Conservation (phyloP, 2,113 vertebrate genomes). For the Seriola rivoliana region DNA sequence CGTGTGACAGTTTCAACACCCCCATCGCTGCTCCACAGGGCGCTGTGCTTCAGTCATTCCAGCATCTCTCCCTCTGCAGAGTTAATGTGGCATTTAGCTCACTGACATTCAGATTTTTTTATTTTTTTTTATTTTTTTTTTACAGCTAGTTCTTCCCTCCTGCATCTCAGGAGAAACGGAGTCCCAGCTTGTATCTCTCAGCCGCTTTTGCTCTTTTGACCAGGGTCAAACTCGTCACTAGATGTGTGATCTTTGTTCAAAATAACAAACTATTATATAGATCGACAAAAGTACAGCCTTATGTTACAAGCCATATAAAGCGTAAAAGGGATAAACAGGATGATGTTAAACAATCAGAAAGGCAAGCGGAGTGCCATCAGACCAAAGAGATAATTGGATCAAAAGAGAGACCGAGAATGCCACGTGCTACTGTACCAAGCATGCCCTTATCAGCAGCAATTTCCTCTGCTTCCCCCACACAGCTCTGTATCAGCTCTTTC, state of each 20-base stretch:
- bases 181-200: conserved; percentile 32
- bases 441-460: conserved; percentile 74
- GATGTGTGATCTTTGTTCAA: conserved; percentile 33
- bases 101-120: conserved; percentile 62
- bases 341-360: conserved; percentile 44
- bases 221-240: conserved; percentile 24
- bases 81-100: conserved; percentile 79
- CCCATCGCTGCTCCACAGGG: conserved; percentile 66
- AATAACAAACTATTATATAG: conserved; percentile 14
- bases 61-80: conserved; percentile 61
- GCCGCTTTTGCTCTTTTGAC: conserved; percentile 40
- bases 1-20: conserved; percentile 71
- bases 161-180: conserved; percentile 47
- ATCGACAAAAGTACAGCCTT: conserved; percentile 4
- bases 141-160: conserved; percentile 38
- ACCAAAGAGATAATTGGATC: conserved; percentile 67
- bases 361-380: conserved; percentile 32
- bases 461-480: conserved; percentile 59
- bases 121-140: conserved; percentile 25
- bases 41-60: conserved; percentile 61
- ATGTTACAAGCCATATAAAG: conserved; percentile 15
- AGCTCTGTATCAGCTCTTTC: conserved; percentile 67
- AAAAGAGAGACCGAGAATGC: conserved; percentile 60
- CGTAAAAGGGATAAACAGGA: conserved; percentile 30
- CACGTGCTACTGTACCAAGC: conserved; percentile 42